phyloP scores from a whole-genome alignment of 2,888 invertebrate species.

The Drosophila bunnanda region DNA sequence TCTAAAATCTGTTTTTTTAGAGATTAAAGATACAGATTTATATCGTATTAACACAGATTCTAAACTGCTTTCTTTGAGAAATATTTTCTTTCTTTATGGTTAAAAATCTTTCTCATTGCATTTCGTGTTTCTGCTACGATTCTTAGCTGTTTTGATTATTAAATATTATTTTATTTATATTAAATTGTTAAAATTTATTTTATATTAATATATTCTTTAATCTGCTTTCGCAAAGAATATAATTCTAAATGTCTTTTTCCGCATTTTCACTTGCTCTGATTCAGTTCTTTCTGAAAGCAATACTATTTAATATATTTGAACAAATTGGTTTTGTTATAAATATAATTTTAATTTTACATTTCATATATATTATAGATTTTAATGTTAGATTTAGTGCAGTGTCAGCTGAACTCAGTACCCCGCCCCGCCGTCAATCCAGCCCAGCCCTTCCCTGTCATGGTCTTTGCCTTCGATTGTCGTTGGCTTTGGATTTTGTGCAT shows the following conservation, averaged over 20 bases:
- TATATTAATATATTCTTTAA: background rate
- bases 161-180: background rate
- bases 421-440: constrained; percentile 3
- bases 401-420: constrained; percentile 6
- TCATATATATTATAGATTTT: background rate
- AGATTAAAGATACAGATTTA: too few species aligned
- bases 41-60: too few species aligned
- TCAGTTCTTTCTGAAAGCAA: background rate
- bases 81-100: background rate
- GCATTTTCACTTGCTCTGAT: background rate
- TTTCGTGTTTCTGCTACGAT: background rate
- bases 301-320: background rate
- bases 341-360: background rate
- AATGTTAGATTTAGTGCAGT: constrained; percentile 3
- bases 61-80: too few species aligned
- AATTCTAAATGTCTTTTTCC: background rate
- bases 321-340: background rate
- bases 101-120: background rate
- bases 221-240: background rate
- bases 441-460: constrained; percentile 30
- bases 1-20: too few species aligned
- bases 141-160: background rate
- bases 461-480: constrained; percentile 49
- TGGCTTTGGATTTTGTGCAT: constrained; percentile 67
- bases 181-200: background rate